Evolutionary conservation across 1,140 invertebrate species (phyloP).

Genomic region (Drosophila orosa): DNA sequence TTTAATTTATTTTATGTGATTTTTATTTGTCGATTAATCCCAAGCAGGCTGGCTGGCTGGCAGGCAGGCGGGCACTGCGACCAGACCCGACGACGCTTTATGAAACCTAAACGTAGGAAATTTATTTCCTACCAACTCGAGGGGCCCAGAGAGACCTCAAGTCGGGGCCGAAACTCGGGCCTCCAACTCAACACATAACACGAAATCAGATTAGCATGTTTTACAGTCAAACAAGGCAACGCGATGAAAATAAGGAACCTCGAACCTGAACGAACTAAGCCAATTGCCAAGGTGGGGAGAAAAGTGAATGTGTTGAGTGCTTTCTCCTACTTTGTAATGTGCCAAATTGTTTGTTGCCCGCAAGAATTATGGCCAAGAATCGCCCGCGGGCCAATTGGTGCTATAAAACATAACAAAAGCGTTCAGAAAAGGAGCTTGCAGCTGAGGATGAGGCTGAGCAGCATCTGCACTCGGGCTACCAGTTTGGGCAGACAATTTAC

Average conservation of each 20-base stretch:
- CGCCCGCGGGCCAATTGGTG: constrained; percentile 65
- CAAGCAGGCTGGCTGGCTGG: constrained; percentile 15
- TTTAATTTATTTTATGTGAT: constrained; percentile 83
- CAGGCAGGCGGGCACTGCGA: constrained; percentile 29
- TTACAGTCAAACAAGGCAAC: constrained; percentile 71
- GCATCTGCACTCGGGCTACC: constrained; percentile 9
- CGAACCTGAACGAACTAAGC: constrained; percentile 62
- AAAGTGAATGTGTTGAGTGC: constrained; percentile 80
- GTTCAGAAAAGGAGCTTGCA: constrained; percentile 6
- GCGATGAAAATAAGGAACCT: constrained; percentile 32
- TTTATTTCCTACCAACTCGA: constrained; percentile 66
- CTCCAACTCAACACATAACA: constrained; percentile 76
- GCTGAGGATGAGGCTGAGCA: constrained; percentile 4
- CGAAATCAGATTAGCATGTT: constrained; percentile 82
- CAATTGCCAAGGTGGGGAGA: constrained; percentile 56
- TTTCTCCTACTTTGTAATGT: constrained; percentile 81
- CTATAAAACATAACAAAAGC: constrained; percentile 68
- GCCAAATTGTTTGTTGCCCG: constrained; percentile 69
- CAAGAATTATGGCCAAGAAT: constrained; percentile 67
- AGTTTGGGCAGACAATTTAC: constrained; percentile 22
- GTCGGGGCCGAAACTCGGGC: constrained; percentile 28
- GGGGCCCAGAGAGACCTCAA: constrained; percentile 21
- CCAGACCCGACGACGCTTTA: constrained; percentile 69
- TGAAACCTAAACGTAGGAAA: constrained; percentile 82
- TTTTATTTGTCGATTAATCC: constrained; percentile 83